These are phyloP conservation scores for Nomada ruficornis DNA, from an alignment of 2,888 invertebrate genomes.

Conservation along the genomic window DNA sequence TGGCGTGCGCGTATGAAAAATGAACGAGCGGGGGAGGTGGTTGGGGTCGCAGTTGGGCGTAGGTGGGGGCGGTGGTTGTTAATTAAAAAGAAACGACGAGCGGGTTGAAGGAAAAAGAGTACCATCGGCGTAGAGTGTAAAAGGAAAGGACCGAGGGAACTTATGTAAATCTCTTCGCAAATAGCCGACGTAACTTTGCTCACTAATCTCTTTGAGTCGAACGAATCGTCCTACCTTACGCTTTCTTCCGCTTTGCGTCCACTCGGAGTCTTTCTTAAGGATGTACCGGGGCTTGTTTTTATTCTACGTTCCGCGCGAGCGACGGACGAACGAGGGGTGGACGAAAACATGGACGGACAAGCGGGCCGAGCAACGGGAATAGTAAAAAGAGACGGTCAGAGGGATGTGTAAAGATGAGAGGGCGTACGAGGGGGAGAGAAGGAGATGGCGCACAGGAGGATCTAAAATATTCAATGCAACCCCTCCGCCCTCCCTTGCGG, in stretches of 20 bases:
- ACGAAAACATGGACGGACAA: neutral
- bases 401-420: neutral
- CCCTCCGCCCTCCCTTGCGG: constrained; percentile 64
- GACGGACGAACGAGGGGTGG: neutral
- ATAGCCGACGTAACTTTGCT: constrained; percentile 79
- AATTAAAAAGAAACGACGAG: constrained; percentile 22
- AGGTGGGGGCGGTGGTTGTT: neutral
- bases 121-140: constrained; percentile 9
- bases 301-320: constrained; percentile 27
- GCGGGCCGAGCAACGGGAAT: neutral
- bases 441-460: constrained; percentile 23
- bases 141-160: constrained; percentile 60
- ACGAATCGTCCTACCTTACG: constrained; percentile 57
- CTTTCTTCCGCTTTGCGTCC: constrained; percentile 1
- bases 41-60: no score
- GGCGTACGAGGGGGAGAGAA: neutral
- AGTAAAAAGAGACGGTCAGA: neutral
- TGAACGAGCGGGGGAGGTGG: constrained; percentile 26
- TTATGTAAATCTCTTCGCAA: constrained; percentile 82
- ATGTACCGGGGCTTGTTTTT: constrained; percentile 24
- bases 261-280: neutral
- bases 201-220: constrained; percentile 77
- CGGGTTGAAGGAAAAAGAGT: constrained; percentile 16
- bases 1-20: constrained; percentile 43
- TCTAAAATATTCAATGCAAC: constrained; percentile 80